These are phyloP conservation scores for Trissolcus basalis DNA, from an alignment of 1,140 invertebrate species.

Conservation along the genomic window DNA sequence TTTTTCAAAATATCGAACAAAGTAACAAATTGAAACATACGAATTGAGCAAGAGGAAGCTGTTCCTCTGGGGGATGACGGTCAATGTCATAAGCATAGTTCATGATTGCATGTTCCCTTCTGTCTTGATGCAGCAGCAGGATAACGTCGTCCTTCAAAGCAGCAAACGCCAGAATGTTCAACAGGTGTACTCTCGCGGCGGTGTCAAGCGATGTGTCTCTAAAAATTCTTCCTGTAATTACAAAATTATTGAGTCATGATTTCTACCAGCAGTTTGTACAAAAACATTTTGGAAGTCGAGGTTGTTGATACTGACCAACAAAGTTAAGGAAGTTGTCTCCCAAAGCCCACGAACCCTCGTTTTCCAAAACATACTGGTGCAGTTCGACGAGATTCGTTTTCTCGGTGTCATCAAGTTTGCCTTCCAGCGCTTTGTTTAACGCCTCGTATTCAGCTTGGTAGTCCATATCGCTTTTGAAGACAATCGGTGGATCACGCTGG, in stretches of 20 bases:
- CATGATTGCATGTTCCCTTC: slow-evolving; percentile 91
- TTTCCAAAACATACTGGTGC: slow-evolving; percentile 89
- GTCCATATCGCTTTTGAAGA: slow-evolving; percentile 85
- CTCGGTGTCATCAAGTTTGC: slow-evolving; percentile 83
- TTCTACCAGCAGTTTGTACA: too few species aligned
- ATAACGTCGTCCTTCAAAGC: slow-evolving; percentile 93
- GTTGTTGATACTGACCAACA: slow-evolving; percentile 80
- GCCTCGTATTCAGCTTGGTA: slow-evolving; percentile 81
- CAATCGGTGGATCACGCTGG: slow-evolving; percentile 87
- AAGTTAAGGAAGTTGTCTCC: slow-evolving; percentile 91
- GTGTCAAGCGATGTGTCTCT: slow-evolving; percentile 79
- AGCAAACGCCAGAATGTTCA: slow-evolving; percentile 84
- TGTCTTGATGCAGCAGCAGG: slow-evolving; percentile 91
- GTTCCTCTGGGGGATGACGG: slow-evolving; percentile 84
- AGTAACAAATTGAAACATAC: slow-evolving; percentile 77
- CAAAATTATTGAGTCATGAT: too few species aligned
- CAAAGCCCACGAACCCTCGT: slow-evolving; percentile 93
- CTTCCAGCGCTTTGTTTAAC: slow-evolving; percentile 79
- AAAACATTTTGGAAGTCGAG: too few species aligned
- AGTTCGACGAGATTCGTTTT: slow-evolving; percentile 85
- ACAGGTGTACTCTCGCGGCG: slow-evolving; percentile 79
- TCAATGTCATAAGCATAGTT: slow-evolving; percentile 92
- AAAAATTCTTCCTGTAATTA: slow-evolving; percentile 79
- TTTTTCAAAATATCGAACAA: neutral
- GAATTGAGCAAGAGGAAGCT: slow-evolving; percentile 86